phyloP scores from a whole-genome alignment of 2,113 vertebrate species.

The Coryphaenoides rupestris region DNA sequence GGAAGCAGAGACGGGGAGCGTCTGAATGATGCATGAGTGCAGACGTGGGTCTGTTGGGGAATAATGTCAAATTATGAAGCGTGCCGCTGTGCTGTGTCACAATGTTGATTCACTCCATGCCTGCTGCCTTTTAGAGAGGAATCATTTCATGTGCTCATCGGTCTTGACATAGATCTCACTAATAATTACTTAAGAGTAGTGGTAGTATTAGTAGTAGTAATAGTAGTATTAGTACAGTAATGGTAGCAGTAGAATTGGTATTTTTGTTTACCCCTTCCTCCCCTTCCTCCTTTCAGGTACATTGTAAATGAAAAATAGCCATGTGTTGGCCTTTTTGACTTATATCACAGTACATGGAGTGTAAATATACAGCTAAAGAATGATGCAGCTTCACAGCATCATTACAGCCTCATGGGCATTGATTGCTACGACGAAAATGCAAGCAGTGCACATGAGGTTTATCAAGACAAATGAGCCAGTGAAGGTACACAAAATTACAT shows the following conservation, averaged over 20 bases:
- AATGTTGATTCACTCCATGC: too few species aligned
- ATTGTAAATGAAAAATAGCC: not conserved
- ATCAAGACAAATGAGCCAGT: too few species aligned
- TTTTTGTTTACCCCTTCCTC: not conserved
- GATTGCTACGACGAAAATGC: too few species aligned
- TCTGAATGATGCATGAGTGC: constrained; percentile 50
- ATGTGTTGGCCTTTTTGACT: not conserved
- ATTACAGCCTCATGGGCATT: not conserved
- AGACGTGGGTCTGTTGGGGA: constrained; percentile 25
- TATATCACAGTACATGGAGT: not conserved
- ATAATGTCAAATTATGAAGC: constrained; percentile 34
- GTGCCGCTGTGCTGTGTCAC: constrained; percentile 18
- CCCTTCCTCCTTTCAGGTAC: too few species aligned
- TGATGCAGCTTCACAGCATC: too few species aligned
- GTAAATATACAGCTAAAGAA: not conserved
- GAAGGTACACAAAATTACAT: too few species aligned
- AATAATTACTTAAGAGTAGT: too few species aligned
- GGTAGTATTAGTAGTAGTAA: too few species aligned
- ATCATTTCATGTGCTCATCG: not conserved
- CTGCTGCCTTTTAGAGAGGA: too few species aligned
- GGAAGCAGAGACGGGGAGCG: constrained; percentile 31
- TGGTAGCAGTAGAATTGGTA: not conserved
- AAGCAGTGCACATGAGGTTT: too few species aligned
- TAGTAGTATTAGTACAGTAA: too few species aligned
- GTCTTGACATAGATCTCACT: constrained; percentile 13